A percentile compares a stretch with the other conserved stretches of the same genome.
Evolutionary conservation across 2,797 vertebrate genomes (phyloP).

Genomic region (Betta splendens): DNA sequence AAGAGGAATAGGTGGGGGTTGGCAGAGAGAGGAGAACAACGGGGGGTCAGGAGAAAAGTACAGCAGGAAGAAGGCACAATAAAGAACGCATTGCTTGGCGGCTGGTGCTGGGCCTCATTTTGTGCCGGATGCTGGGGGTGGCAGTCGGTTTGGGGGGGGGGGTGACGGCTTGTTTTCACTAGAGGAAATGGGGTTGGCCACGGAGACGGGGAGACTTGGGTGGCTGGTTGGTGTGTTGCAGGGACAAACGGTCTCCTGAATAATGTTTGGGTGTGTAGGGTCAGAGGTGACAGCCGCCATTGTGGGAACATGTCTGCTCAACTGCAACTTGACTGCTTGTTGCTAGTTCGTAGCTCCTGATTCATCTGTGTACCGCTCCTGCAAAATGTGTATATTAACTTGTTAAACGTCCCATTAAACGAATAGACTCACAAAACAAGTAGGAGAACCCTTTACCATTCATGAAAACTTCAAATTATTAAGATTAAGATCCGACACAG

Average conservation of each 20-base stretch:
- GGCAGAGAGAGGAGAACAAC: constrained; percentile 55
- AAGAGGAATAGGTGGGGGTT: constrained; percentile 32
- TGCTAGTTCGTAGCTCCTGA: background rate
- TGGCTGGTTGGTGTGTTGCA: constrained; percentile 31
- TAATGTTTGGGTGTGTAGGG: constrained; percentile 67
- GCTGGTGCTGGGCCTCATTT: constrained; percentile 57
- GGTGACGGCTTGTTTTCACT: constrained; percentile 65
- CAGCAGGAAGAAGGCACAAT: constrained; percentile 66
- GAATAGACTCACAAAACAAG: background rate
- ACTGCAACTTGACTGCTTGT: constrained; percentile 16
- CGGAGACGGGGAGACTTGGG: constrained; percentile 31
- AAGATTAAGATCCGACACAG: background rate
- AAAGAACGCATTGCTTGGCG: constrained; percentile 44
- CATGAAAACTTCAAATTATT: constrained; percentile 14
- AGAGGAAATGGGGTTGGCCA: constrained; percentile 60
- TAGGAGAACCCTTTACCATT: background rate
- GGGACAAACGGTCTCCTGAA: constrained; percentile 44
- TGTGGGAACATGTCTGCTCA: constrained; percentile 33
- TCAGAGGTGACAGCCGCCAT: constrained; percentile 62
- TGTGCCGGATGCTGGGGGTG: constrained; percentile 53
- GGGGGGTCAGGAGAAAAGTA: constrained; percentile 64
- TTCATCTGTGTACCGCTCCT: background rate
- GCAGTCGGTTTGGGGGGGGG: constrained; percentile 35
- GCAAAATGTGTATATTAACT: background rate
- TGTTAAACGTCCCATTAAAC: background rate